Evolutionary conservation across 2,888 invertebrate species (phyloP), one percentile per base, ranked within the genome.

Genomic region (Diploptera punctata): DNA sequence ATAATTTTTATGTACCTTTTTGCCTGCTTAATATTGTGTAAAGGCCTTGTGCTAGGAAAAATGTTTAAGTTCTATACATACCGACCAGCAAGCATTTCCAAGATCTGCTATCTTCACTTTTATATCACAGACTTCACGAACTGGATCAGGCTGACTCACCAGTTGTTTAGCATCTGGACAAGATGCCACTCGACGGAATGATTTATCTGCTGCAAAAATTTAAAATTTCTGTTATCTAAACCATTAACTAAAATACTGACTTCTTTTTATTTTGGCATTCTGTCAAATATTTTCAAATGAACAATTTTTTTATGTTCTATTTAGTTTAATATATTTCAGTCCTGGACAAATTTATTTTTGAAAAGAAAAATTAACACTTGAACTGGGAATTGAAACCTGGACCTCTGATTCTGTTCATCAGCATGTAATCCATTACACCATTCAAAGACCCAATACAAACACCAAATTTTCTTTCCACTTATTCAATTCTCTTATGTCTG

Each of bases 51-150:
- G n/a, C n/a, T n/a, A n/a, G n/a, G n/a, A n/a, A n/a, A n/a, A n/a
- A n/a, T n/a, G n/a, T n/a, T n/a, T n/a, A n/a, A n/a, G n/a, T n/a
- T 13, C 13, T 57, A 70, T 49, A 77, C 84, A 83, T 81, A 88
- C 88, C 81, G 89, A 87, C 88, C 92, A 94, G 81, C 94, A 94
- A 61, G 93, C 93, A 83, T 95, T 95, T 76, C 94, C 94, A 75
- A 94, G 85, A 84, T 95, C 94, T 71, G 93, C 94, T 76, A 94
- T 91, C 84, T 94, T 93, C 18, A 93, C 91, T 78, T 87, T 86
- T 72, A 93, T 86, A 80, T 89, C 88, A 79, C 84, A 84, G 52
- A 83, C 80, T 78, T 85, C 84, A 74, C 79, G 80, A 26, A 84
- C 83, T n/a, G 85, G 84, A 76, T 86, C 84, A 7, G 76, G 76